Conservation (phyloP, 2,113 vertebrate genomes). For the Sminthopsis crassicaudata region DNA sequence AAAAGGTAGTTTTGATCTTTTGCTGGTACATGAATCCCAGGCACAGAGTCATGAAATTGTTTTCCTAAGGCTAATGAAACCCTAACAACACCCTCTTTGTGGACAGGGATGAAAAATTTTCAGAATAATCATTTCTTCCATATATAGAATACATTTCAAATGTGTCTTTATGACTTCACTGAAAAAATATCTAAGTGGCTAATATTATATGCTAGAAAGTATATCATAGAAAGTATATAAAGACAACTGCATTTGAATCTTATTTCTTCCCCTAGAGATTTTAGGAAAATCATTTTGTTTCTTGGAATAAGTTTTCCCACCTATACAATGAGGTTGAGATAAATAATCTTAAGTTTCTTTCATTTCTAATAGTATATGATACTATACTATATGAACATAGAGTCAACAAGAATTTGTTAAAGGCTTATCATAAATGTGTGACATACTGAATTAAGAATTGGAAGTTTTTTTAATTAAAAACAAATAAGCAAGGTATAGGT, state of each 20-base stretch:
- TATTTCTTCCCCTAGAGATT: not conserved
- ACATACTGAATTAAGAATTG: not conserved
- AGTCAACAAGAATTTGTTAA: not conserved
- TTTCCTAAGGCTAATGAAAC: not conserved
- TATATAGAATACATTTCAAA: not conserved
- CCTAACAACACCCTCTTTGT: not conserved
- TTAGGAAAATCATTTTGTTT: not conserved
- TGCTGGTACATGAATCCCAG: not conserved
- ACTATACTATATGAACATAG: not conserved
- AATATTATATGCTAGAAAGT: not conserved
- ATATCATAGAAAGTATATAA: not conserved
- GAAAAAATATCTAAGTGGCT: not conserved
- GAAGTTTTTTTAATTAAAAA: not conserved
- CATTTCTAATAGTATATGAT: not conserved
- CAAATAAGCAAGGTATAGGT: not conserved
- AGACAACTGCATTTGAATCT: not conserved
- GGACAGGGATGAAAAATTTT: not conserved
- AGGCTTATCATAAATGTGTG: not conserved
- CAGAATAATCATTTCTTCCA: not conserved
- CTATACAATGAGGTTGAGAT: not conserved
- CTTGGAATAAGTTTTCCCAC: not conserved
- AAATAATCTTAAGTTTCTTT: not conserved
- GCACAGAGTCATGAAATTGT: not conserved
- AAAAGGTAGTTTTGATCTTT: not conserved
- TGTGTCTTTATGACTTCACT: not conserved